Conservation (phyloP, 2,888 invertebrate species). For the Folsomia manolachei region DNA sequence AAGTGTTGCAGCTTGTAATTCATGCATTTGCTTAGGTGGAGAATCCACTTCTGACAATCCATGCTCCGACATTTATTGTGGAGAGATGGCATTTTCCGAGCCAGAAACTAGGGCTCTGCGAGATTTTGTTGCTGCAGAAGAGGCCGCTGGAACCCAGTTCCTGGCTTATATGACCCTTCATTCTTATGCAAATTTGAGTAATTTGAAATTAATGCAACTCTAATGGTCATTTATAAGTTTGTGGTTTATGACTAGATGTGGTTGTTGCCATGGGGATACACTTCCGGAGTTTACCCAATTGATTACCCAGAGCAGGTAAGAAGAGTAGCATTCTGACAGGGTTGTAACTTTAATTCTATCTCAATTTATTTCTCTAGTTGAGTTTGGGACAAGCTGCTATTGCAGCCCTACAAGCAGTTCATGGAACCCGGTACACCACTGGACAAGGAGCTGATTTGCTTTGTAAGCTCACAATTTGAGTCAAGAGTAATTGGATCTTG, state of each 20-base stretch:
- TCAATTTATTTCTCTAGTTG: background rate
- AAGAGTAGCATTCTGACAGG: no score
- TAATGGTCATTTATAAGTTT: background rate
- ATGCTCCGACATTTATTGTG: background rate
- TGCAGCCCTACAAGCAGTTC: slow-evolving; percentile 20
- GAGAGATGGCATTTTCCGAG: background rate
- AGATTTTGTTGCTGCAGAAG: background rate
- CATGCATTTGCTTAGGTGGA: background rate
- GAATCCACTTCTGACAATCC: background rate
- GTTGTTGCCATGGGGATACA: background rate
- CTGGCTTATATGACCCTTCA: background rate
- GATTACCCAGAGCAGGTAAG: background rate
- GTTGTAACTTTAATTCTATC: background rate
- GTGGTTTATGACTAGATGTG: background rate
- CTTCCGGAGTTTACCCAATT: background rate
- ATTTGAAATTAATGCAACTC: background rate
- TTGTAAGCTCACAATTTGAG: slow-evolving; percentile 20
- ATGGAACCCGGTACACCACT: slow-evolving; percentile 51
- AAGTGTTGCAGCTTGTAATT: background rate
- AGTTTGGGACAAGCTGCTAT: background rate
- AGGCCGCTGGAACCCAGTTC: background rate
- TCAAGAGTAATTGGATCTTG: background rate
- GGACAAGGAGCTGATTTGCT: slow-evolving; percentile 46
- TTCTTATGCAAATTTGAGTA: background rate
- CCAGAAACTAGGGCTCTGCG: background rate